Base-by-base conservation (phyloP, 2,888 invertebrate species). In the Hololepta plana region DNA sequence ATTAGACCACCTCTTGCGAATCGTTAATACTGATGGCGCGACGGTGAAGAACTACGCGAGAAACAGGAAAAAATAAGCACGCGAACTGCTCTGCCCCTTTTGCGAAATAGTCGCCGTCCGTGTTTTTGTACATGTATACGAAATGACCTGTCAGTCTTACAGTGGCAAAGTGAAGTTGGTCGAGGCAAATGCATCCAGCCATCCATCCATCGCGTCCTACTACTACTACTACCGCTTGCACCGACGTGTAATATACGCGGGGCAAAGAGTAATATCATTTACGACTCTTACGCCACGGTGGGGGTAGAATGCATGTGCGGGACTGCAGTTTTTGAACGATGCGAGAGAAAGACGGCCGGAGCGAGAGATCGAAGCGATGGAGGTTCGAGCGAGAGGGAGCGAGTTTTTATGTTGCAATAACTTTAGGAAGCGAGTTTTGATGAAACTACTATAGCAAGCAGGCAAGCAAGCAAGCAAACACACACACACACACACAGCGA, bases 311-410 rank as follows among this genome's bases (percentile, higher is more conserved):
- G 51, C 52, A 52, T 51, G 50, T 51, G 51, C 50, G 50, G n/a
- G 51, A 53, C 43, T 51, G 51, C 51, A 53, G 51, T 51, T 52
- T n/a, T n/a, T n/a, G n/a, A n/a, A n/a, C n/a, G n/a, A n/a, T n/a
- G n/a, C n/a, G n/a, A n/a, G n/a, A n/a, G n/a, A n/a, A n/a, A n/a
- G n/a, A n/a, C n/a, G n/a, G n/a, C n/a, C n/a, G n/a, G n/a, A n/a
- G n/a, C n/a, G n/a, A n/a, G n/a, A n/a, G n/a, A n/a, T n/a, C n/a
- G n/a, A n/a, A n/a, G n/a, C n/a, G n/a, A n/a, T n/a, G n/a, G n/a
- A n/a, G n/a, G n/a, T n/a, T 51, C 45, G 49, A 50, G 47, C 45
- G 40, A 27, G n/a, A 17, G 49, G 44, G 48, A 49, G 46, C 43
- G 40, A 46, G 46, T 49, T 53, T 53, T 53, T 51, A 53, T 51